Conservation (phyloP, 2,888 invertebrate genomes). For the Anticlea derivata region DNA sequence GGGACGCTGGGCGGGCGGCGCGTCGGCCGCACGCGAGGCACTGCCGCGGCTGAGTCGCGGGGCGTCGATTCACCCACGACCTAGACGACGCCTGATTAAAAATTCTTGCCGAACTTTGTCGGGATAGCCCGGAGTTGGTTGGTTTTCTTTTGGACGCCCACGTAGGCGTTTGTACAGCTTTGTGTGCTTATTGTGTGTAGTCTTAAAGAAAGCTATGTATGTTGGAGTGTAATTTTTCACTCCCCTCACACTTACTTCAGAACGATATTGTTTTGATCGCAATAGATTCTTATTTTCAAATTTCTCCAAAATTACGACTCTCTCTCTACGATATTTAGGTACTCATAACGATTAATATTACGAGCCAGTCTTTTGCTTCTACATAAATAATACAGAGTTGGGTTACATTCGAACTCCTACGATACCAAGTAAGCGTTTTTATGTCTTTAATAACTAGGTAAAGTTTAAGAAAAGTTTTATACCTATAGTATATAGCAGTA, state of each 20-base stretch:
- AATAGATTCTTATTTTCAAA: too few species aligned
- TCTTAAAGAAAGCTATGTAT: too few species aligned
- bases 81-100: slow-evolving; percentile 68
- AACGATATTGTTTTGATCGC: too few species aligned
- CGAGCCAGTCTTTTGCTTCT: too few species aligned
- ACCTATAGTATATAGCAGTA: too few species aligned
- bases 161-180: slow-evolving; percentile 25
- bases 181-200: not conserved
- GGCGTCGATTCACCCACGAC: slow-evolving; percentile 79
- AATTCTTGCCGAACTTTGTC: slow-evolving; percentile 74
- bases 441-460: slow-evolving; percentile 2
- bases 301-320: too few species aligned
- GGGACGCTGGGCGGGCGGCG: slow-evolving; percentile 41
- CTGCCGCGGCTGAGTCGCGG: slow-evolving; percentile 64
- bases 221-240: too few species aligned
- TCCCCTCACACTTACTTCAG: too few species aligned
- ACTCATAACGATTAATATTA: too few species aligned
- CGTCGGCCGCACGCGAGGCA: slow-evolving; percentile 55
- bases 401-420: slow-evolving; percentile 1
- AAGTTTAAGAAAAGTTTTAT: not conserved
- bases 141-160: slow-evolving; percentile 47
- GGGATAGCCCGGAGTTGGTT: slow-evolving; percentile 59
- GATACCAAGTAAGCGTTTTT: not conserved
- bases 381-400: too few species aligned
- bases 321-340: too few species aligned